Base-by-base conservation (phyloP, 2,113 vertebrate species). In the Gopherus flavomarginatus region DNA sequence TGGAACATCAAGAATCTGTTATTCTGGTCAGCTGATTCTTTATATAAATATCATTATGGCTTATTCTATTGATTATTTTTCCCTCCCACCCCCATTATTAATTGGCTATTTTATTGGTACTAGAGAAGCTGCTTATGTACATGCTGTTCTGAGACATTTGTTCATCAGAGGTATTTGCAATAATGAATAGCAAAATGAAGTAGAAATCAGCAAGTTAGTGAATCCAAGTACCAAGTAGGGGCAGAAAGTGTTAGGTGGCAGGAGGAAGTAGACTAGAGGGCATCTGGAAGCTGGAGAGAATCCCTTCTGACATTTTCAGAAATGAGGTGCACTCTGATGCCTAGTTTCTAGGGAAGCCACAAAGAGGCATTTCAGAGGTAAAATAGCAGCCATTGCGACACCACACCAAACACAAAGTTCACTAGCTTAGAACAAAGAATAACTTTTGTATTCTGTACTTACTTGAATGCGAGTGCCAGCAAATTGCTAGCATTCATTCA, bases 201-300 rank as follows among this genome's bases (percentile, higher is more conserved):
- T 54, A 29, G 52, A 56, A 83, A 47, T 31, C 19, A 80, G 81
- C 38, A 57, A 83, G 22, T 31, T n/a, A 75, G 21, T 3, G 0
- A 0, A 7, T 29, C 79, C 79, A 79, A 90, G 47, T 54, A 50
- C 50, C 47, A 80, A 1, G 2, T 9, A 29, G 0, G 1, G 56
- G 49, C 49, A 95, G 62, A 44, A 75, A 27, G 90, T 88, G 81
- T 42, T 35, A 0, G 0, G 69, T 87, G 65, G n/a, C 92, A 47
- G 87, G 84, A 79, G 47, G 31, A 38, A 21, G n/a, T 69, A 69
- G 65, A 69, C 21, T 12, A 52, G 78, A 65, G 47, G 78, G 24
- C 11, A 27, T 77, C 11, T 44, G 42, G 42, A 27, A 44, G 24
- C 42, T 27, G 12, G 42, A 77, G 38, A 77, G 85, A 82, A 69